Evolutionary conservation across 2,113 vertebrate species (phyloP).

Genomic region (Pipa parva): DNA sequence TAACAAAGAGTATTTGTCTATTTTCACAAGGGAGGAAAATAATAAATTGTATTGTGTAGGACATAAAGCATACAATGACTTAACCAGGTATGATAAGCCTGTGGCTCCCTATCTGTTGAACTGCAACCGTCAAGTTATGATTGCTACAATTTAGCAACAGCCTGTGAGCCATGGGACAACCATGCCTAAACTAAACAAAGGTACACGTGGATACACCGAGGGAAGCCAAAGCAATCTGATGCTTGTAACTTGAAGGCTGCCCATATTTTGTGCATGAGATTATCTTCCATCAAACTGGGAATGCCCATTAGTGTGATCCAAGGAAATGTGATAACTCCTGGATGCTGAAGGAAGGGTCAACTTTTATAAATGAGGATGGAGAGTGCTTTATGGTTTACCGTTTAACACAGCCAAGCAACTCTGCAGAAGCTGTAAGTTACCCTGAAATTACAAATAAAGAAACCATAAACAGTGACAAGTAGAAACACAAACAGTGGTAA

Average conservation of each 20-base stretch:
- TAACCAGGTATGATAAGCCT: background rate
- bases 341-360: slow-evolving; percentile 53
- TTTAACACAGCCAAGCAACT: slow-evolving; percentile 91
- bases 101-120: background rate
- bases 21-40: slow-evolving; percentile 53
- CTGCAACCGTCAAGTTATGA: background rate
- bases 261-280: slow-evolving; percentile 51
- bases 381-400: slow-evolving; percentile 81
- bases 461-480: too few species aligned
- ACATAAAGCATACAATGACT: slow-evolving; percentile 57
- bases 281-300: slow-evolving; percentile 61
- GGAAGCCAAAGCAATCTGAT: slow-evolving; percentile 32
- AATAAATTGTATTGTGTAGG: slow-evolving; percentile 59
- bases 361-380: slow-evolving; percentile 51
- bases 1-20: slow-evolving; percentile 67
- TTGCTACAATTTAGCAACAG: background rate
- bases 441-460: slow-evolving; percentile 64
- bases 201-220: slow-evolving; percentile 41
- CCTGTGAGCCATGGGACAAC: background rate
- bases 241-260: slow-evolving; percentile 53
- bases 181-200: slow-evolving; percentile 50
- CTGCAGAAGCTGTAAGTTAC: slow-evolving; percentile 93
- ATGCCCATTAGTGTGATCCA: slow-evolving; percentile 56
- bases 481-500: too few species aligned
- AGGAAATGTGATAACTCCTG: slow-evolving; percentile 74